Evolutionary conservation across 2,888 invertebrate genomes (phyloP).

Genomic region (Heteropelma amictum): DNA sequence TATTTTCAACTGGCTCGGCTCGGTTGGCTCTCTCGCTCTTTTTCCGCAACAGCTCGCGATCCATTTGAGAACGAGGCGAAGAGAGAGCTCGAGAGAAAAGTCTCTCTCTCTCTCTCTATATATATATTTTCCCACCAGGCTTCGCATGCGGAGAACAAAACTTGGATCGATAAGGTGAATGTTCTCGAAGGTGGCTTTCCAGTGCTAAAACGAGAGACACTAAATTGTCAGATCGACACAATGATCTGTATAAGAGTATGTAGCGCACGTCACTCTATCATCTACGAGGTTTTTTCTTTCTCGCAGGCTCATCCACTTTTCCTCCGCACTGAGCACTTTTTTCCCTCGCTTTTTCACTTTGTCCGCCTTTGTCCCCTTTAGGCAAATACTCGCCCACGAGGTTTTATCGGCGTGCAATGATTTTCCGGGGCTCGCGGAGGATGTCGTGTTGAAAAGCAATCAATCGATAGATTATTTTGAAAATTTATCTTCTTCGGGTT

Average conservation of each 20-base stretch:
- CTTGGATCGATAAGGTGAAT: constrained; percentile 64
- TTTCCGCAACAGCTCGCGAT: constrained; percentile 7
- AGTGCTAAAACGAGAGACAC: constrained; percentile 33
- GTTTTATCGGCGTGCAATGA: too few relatives aligned
- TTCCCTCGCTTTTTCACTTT: too few relatives aligned
- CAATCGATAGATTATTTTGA: too few relatives aligned
- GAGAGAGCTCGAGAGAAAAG: constrained; percentile 28
- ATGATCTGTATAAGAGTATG: not conserved
- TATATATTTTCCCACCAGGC: not conserved
- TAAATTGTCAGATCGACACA: constrained; percentile 54
- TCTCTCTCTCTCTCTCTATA: constrained; percentile 4
- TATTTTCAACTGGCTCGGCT: not conserved
- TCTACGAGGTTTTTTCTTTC: not conserved
- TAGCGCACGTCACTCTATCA: constrained; percentile 7
- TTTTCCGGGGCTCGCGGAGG: too few relatives aligned
- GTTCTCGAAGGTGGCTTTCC: constrained; percentile 49
- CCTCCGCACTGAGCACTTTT: too few relatives aligned
- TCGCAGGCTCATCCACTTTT: not conserved
- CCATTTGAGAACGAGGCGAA: constrained; percentile 37
- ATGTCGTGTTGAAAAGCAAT: too few relatives aligned
- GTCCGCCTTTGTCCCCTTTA: too few relatives aligned
- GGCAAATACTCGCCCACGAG: too few relatives aligned
- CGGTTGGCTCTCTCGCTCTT: constrained; percentile 30
- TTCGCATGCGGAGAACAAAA: constrained; percentile 17
- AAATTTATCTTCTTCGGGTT: too few relatives aligned